These are phyloP conservation scores for Carapus acus DNA, from an alignment of 2,797 vertebrate species.

Conservation along the genomic window DNA sequence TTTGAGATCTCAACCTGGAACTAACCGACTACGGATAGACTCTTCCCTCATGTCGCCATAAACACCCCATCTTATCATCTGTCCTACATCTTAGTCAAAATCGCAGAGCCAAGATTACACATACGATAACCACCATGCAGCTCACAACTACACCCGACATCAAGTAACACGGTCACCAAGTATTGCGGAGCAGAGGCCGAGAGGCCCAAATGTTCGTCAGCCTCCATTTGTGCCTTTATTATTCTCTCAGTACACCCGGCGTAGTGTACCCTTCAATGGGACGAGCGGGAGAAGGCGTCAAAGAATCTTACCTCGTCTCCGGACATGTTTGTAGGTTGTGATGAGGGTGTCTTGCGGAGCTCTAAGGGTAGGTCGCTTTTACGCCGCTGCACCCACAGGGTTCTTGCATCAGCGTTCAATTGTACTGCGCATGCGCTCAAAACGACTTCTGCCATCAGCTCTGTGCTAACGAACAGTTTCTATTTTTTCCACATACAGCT, in stretches of 20 bases:
- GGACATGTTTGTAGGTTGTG: slow-evolving; percentile 61
- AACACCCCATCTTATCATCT: too few species aligned
- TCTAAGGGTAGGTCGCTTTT: slow-evolving; percentile 19
- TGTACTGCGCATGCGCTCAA: slow-evolving; percentile 48
- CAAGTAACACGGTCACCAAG: too few species aligned
- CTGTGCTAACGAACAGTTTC: slow-evolving; percentile 32
- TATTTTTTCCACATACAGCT: too few species aligned
- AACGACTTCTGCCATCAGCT: slow-evolving; percentile 21
- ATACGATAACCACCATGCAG: too few species aligned
- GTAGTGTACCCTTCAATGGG: not conserved
- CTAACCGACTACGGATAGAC: not conserved
- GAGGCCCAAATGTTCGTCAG: slow-evolving; percentile 56
- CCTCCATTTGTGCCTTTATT: slow-evolving; percentile 3
- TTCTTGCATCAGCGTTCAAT: slow-evolving; percentile 67
- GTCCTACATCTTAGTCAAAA: too few species aligned
- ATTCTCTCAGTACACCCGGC: not conserved
- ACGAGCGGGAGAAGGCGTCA: rapidly evolving
- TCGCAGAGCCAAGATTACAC: too few species aligned
- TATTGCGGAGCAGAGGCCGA: slow-evolving; percentile 14
- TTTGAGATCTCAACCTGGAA: not conserved
- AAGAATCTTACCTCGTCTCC: slow-evolving; percentile 68
- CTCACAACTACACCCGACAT: too few species aligned
- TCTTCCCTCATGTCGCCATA: too few species aligned
- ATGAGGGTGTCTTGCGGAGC: slow-evolving; percentile 6
- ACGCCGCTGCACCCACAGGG: slow-evolving; percentile 40